phyloP scores from a whole-genome alignment of 35 echinoderm and acorn worm genomes.

The Heliocidaris tuberculata region DNA sequence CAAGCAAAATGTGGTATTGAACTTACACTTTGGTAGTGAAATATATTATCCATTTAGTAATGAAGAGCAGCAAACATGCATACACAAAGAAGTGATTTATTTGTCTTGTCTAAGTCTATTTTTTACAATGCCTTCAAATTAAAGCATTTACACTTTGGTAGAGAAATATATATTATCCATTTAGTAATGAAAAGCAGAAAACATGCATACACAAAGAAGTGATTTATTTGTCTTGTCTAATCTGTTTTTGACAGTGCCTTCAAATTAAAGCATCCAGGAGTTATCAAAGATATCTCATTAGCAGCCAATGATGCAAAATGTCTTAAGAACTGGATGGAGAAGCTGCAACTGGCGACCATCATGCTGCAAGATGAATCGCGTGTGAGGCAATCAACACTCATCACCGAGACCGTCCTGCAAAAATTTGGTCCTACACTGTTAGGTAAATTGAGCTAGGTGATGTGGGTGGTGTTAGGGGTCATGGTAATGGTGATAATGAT shows the following conservation, averaged over 20 bases:
- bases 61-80: too few relatives aligned
- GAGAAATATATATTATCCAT: too few relatives aligned
- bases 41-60: too few relatives aligned
- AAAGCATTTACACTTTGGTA: constrained; percentile 19
- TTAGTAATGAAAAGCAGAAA: too few relatives aligned
- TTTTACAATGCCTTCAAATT: constrained; percentile 61
- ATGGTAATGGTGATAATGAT: too few relatives aligned
- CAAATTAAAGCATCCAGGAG: constrained; percentile 45
- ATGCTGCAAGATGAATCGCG: constrained; percentile 5
- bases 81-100: too few relatives aligned
- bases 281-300: constrained; percentile 36
- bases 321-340: constrained; percentile 48
- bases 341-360: constrained; percentile 56
- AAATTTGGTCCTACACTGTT: not conserved
- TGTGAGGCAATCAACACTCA: constrained; percentile 51
- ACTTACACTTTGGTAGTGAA: too few relatives aligned
- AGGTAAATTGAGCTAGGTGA: constrained; percentile 26
- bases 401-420: not conserved
- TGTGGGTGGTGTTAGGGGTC: too few relatives aligned
- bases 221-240: not conserved
- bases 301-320: not conserved
- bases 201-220: too few relatives aligned
- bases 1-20: too few relatives aligned
- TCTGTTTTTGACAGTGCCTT: constrained; percentile 54
- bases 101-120: not conserved